Percentiles rank a stretch among this genome's conserved stretches.
phyloP scores from a whole-genome alignment of 2,888 invertebrate genomes.

The Leucophenga maculata region DNA sequence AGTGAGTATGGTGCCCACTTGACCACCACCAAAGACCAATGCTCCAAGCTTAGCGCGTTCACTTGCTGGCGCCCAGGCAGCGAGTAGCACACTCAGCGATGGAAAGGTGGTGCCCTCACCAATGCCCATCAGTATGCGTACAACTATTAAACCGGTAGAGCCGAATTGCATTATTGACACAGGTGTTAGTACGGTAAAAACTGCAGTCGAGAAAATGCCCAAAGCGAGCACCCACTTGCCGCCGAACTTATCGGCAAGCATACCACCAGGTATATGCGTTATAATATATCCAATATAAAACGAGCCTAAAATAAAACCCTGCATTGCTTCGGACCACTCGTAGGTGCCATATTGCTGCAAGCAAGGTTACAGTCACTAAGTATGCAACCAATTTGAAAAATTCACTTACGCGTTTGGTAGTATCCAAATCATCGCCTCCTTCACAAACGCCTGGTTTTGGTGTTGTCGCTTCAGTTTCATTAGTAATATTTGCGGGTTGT shows the following conservation, averaged over 20 bases:
- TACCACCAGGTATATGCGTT: constrained; percentile 85
- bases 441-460: not conserved
- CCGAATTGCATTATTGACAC: not conserved
- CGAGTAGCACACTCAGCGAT: constrained; percentile 84
- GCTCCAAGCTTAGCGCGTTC: constrained; percentile 84
- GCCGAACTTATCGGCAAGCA: constrained; percentile 83
- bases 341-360: constrained; percentile 67
- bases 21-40: constrained; percentile 83
- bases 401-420: not conserved
- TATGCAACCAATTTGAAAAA: not conserved
- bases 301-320: constrained; percentile 82
- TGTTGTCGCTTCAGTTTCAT: not conserved
- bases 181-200: constrained; percentile 35
- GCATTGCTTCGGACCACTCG: constrained; percentile 79
- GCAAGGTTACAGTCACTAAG: too few species aligned
- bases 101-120: constrained; percentile 89
- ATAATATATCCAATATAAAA: constrained; percentile 88
- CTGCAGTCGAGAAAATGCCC: constrained; percentile 82
- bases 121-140: constrained; percentile 83
- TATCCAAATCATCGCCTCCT: not conserved
- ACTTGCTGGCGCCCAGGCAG: constrained; percentile 83
- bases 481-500: constrained; percentile 14
- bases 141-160: constrained; percentile 76
- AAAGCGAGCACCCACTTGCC: constrained; percentile 85
- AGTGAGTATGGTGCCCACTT: constrained; percentile 75